Evolutionary conservation across 1,140 invertebrate species (phyloP).

Genomic region (Spodoptera litura): DNA sequence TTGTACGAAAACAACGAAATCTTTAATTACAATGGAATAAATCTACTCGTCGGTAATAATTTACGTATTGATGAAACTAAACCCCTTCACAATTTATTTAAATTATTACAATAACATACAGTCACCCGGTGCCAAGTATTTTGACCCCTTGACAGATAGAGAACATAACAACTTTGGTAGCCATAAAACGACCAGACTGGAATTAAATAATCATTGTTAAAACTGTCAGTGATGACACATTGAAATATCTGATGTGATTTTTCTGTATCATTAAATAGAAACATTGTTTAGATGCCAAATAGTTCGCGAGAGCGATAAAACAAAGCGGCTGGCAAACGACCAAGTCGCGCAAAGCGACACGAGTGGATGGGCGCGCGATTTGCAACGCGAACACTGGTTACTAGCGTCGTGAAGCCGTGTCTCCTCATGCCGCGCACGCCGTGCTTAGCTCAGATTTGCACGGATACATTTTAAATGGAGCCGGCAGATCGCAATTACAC

Average conservation of each 20-base stretch:
- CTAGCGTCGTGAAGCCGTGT: conserved; percentile 54
- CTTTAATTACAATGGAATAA: too few species aligned
- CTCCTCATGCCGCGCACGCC: conserved; percentile 55
- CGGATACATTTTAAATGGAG: conserved; percentile 84
- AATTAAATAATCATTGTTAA: conserved; percentile 39
- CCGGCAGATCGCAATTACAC: conserved; percentile 81
- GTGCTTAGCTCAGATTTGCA: conserved; percentile 76
- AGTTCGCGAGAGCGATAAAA: conserved; percentile 80
- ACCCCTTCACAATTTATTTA: too few species aligned
- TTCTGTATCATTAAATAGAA: conserved; percentile 82
- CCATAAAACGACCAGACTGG: conserved; percentile 26
- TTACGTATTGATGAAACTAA: too few species aligned
- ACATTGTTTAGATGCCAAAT: conserved; percentile 82
- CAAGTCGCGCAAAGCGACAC: conserved; percentile 77
- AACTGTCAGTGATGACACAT: conserved; percentile 64
- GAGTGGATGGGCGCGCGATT: conserved; percentile 78
- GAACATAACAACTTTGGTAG: conserved; percentile 3
- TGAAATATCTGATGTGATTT: conserved; percentile 69
- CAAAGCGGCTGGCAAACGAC: conserved; percentile 81
- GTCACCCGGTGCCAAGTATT: not conserved
- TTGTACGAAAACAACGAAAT: too few species aligned
- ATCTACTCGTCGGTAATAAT: too few species aligned
- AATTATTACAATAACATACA: too few species aligned
- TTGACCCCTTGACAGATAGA: conserved; percentile 10
- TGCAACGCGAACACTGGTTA: conserved; percentile 67